Base-by-base conservation (phyloP, 2,888 invertebrate genomes). In the Mesorhabditis spiculigera region DNA sequence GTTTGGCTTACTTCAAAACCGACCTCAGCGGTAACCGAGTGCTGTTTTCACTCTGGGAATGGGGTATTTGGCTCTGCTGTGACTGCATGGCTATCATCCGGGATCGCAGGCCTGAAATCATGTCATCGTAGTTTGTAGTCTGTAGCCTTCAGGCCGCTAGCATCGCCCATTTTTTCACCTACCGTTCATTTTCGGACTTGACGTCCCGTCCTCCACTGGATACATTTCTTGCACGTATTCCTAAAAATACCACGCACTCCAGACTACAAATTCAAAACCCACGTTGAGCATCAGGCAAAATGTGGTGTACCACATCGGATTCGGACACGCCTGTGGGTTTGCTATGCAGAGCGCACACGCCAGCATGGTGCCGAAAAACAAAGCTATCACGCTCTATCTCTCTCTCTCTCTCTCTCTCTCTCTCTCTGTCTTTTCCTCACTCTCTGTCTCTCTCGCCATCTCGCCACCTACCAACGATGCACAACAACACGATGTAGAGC, bases 331-430 rank as follows among this genome's bases (percentile, higher is more conserved):
- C 61, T 81, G 78, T 44, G 85, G 85, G 64, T 85, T 85, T n/a
- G 84, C 85, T 69, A 85, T 83, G 70, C 85, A 85, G 4, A 85
- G 73, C 4, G 85, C 85, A 71, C 85, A 85, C 6, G 84, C 82
- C 50, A 85, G 71, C 83, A 85, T 85, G 8, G 82, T 83, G 58
- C 85, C 83, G 83, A 75, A 42, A 77, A 74, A 44, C 28, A 28
- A 28, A 28, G 28, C 28, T 28, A 28, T 28, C 28, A 28, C 28
- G 28, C 28, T 28, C 28, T 28, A 1, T 28, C 28, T 1, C 28
- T 28, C 28, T 28, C 28, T 28, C 28, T 1, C 28, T 28, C 28
- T 28, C 28, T 3, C n/a, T 58, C 58, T 58, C 3, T 58, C 13
- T 10, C n/a, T 13, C n/a, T 58, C n/a, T 58, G 2, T 58, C 58